Conservation (phyloP, 2,888 invertebrate species). For the Fabriciana adippe region DNA sequence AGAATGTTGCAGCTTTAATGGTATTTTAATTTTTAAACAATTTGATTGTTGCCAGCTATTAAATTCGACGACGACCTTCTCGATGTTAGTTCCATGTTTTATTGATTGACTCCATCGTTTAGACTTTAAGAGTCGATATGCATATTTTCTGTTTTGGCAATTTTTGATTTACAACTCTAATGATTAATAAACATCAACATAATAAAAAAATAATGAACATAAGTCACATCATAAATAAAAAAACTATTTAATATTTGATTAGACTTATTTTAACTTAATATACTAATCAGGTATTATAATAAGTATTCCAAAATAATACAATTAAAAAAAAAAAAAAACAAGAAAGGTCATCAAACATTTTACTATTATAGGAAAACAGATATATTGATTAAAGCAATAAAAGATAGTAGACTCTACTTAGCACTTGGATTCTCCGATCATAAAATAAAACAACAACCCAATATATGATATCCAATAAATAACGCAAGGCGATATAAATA, state of each 20-base stretch:
- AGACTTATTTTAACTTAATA: background rate
- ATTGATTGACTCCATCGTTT: slow-evolving; percentile 21
- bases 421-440: background rate
- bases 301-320: no score
- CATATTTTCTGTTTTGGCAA: slow-evolving; percentile 20
- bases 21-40: slow-evolving; percentile 15
- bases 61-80: slow-evolving; percentile 28
- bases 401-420: no score
- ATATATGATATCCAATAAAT: slow-evolving; percentile 31
- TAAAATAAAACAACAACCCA: background rate
- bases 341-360: no score
- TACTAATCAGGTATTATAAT: no score
- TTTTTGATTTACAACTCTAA: slow-evolving; percentile 26
- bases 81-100: slow-evolving; percentile 12
- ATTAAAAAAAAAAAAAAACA: no score
- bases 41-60: slow-evolving; percentile 11
- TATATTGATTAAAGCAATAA: no score
- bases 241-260: slow-evolving; percentile 13
- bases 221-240: slow-evolving; percentile 2
- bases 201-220: slow-evolving; percentile 25
- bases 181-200: slow-evolving; percentile 19
- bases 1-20: slow-evolving; percentile 16
- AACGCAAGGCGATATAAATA: slow-evolving; percentile 53
- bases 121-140: background rate
- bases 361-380: no score